phyloP scores from a whole-genome alignment of 2,888 invertebrate species.

The Pasiphila rectangulata region DNA sequence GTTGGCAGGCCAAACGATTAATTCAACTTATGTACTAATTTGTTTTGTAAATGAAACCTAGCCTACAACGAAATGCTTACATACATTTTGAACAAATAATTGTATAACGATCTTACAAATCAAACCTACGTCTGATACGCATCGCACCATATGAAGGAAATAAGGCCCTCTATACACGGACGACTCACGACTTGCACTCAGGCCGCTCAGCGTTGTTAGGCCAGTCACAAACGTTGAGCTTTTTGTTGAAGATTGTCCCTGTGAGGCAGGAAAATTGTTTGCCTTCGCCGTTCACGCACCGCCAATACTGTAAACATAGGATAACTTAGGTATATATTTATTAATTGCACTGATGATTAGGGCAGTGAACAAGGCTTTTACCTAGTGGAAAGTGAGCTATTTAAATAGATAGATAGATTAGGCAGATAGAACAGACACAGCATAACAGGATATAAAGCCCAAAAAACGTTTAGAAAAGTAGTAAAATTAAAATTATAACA shows the following conservation, averaged over 20 bases:
- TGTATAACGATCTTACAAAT: conserved; percentile 16
- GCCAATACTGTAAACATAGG: conserved; percentile 84
- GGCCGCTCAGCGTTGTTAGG: conserved; percentile 85
- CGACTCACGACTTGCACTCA: conserved; percentile 65
- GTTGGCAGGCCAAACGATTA: too few relatives aligned
- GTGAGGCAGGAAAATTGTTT: conserved; percentile 86
- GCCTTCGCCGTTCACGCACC: conserved; percentile 90
- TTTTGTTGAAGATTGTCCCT: conserved; percentile 88
- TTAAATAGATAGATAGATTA: too few relatives aligned
- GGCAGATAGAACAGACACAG: too few relatives aligned
- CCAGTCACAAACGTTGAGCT: conserved; percentile 90
- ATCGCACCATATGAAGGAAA: conserved; percentile 17
- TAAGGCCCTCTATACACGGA: conserved; percentile 24
- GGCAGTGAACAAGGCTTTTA: too few relatives aligned
- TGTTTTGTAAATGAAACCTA: conserved; percentile 6
- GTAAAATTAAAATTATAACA: neutral
- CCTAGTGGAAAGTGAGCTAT: too few relatives aligned
- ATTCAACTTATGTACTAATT: conserved; percentile 4
- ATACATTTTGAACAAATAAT: conserved; percentile 8
- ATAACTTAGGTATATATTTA: too few relatives aligned
- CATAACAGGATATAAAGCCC: too few relatives aligned
- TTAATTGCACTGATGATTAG: too few relatives aligned
- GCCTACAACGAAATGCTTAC: conserved; percentile 5
- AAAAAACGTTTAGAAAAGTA: too few relatives aligned
- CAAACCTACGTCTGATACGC: conserved; percentile 20